These are phyloP conservation scores for Limnephilus marmoratus DNA, from an alignment of 2,888 invertebrate species.

Conservation along the genomic window DNA sequence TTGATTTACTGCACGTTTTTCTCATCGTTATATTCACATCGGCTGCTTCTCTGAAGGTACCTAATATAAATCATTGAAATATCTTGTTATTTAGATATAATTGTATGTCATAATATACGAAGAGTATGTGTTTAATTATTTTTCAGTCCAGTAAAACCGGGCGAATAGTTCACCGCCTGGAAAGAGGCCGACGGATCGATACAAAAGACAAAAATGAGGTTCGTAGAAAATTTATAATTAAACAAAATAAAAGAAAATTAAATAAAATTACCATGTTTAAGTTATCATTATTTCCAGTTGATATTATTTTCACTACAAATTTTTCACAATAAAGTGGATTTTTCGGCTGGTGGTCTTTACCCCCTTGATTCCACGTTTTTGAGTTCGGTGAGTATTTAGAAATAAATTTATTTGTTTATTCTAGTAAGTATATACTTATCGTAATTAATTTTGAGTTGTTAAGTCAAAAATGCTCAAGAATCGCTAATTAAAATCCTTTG, in stretches of 20 bases:
- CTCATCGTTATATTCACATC: slow-evolving; percentile 46
- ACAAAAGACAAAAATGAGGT: slow-evolving; percentile 59
- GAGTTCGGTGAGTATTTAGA: slow-evolving; percentile 54
- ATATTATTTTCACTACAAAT: slow-evolving; percentile 62
- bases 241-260: no score
- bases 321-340: slow-evolving; percentile 58
- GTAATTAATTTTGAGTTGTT: no score
- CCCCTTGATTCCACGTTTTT: slow-evolving; percentile 57
- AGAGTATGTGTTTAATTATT: not conserved
- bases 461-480: no score
- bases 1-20: slow-evolving; percentile 53
- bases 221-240: slow-evolving; percentile 4
- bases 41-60: slow-evolving; percentile 52
- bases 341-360: slow-evolving; percentile 60
- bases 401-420: no score
- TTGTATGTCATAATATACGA: not conserved
- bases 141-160: slow-evolving; percentile 59
- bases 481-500: no score
- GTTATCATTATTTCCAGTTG: slow-evolving; percentile 54
- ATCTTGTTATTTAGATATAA: not conserved
- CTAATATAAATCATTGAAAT: not conserved
- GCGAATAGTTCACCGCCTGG: slow-evolving; percentile 58
- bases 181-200: slow-evolving; percentile 52
- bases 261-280: no score
- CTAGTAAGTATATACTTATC: no score